Conservation (phyloP, 2,797 vertebrate genomes). For the Peromyscus attwateri region DNA sequence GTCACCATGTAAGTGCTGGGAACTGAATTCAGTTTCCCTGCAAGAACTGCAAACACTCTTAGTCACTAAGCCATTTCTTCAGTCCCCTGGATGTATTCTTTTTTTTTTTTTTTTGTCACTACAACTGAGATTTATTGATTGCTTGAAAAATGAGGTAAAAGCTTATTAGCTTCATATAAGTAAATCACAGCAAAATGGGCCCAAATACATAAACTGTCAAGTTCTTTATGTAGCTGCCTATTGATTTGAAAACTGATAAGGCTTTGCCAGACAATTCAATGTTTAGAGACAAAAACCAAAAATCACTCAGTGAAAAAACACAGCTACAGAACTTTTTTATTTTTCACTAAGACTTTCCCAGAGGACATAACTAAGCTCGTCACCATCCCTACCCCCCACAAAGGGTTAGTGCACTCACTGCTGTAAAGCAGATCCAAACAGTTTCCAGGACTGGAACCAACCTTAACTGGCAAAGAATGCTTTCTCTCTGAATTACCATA, state of each 20-base stretch:
- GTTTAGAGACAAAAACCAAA: constrained; percentile 56
- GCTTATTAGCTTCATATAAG: not conserved
- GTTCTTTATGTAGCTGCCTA: constrained; percentile 3
- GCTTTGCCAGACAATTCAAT: constrained; percentile 58
- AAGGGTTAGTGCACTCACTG: constrained; percentile 84
- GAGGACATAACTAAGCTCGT: constrained; percentile 82
- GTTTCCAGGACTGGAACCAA: constrained; percentile 83
- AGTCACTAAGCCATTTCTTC: not conserved
- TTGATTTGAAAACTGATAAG: not conserved
- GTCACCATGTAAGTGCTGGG: not conserved
- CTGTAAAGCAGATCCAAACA: constrained; percentile 83
- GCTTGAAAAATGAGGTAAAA: constrained; percentile 30
- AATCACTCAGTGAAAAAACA: constrained; percentile 78
- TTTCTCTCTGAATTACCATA: constrained; percentile 78
- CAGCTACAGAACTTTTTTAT: constrained; percentile 89
- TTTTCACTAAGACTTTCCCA: constrained; percentile 83
- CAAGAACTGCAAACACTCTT: not conserved
- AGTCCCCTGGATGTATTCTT: not conserved
- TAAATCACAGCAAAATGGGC: constrained; percentile 40
- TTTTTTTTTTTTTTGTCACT: no score
- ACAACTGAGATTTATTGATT: not conserved
- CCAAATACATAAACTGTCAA: not conserved
- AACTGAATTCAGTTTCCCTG: no score
- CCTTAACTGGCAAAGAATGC: constrained; percentile 78
- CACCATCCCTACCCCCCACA: constrained; percentile 62